These are phyloP conservation scores for Ictalurus punctatus DNA, from an alignment of 2,113 vertebrate species.

Conservation along the genomic window DNA sequence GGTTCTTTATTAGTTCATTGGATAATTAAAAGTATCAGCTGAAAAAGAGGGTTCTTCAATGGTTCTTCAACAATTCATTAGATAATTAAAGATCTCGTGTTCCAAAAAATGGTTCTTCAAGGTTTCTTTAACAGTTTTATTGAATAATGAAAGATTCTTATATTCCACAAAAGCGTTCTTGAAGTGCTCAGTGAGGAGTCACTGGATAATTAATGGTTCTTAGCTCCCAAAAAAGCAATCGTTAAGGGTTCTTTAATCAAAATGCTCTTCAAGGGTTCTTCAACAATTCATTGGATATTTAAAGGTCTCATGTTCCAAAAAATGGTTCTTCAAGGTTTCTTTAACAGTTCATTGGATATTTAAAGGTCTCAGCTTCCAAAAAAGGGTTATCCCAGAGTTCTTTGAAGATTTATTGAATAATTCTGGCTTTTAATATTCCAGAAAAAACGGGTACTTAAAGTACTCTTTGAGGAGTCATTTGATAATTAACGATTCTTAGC, in stretches of 20 bases:
- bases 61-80: background rate
- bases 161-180: no score
- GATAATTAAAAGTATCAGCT: background rate
- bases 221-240: background rate
- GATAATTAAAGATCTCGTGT: background rate
- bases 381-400: background rate
- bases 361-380: background rate
- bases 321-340: background rate
- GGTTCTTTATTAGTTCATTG: background rate
- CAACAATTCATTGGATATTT: background rate
- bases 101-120: background rate
- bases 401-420: background rate
- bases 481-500: background rate
- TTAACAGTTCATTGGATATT: background rate
- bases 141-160: no score
- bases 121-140: no score
- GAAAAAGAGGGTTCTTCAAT: no score
- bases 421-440: background rate
- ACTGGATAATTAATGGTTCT: background rate
- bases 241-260: no score
- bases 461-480: background rate
- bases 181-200: no score
- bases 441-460: background rate
- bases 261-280: background rate
- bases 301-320: background rate